Evolutionary conservation across 2,797 vertebrate species (phyloP).

Genomic region (Pampus argenteus): DNA sequence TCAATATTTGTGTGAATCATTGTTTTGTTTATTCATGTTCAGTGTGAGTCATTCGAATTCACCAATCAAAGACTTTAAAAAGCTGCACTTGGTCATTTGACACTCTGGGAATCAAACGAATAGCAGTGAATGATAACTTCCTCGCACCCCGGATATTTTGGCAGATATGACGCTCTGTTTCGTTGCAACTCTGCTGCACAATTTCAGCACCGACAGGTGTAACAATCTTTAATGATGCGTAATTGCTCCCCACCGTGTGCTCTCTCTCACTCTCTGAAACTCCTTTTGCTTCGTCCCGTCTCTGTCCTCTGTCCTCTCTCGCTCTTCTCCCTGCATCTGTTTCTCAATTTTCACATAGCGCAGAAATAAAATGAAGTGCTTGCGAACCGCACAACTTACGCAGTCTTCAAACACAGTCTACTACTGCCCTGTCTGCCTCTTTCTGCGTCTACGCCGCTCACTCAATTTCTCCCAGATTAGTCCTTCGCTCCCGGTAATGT

Average conservation of each 20-base stretch:
- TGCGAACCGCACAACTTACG: slow-evolving; percentile 2
- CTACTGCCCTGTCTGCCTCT: slow-evolving; percentile 16
- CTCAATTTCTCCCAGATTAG: slow-evolving; percentile 22
- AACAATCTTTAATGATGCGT: slow-evolving; percentile 48
- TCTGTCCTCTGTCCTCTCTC: background rate
- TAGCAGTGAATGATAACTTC: background rate
- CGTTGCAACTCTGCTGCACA: background rate
- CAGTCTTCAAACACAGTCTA: background rate
- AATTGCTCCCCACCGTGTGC: slow-evolving; percentile 34
- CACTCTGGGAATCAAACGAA: background rate
- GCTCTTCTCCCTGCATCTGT: slow-evolving; percentile 8
- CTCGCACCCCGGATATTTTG: too few relatives aligned
- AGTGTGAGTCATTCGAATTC: background rate
- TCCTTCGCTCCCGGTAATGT: slow-evolving; percentile 41
- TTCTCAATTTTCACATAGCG: background rate
- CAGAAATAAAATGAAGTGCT: slow-evolving; percentile 17
- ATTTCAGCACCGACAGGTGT: slow-evolving; percentile 5
- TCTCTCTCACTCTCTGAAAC: background rate
- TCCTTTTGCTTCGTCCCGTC: background rate
- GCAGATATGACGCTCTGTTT: background rate
- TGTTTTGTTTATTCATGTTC: background rate
- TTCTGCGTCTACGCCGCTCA: slow-evolving; percentile 6
- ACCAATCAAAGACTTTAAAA: background rate
- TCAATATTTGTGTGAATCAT: background rate
- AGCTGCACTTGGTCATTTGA: background rate